Conservation (phyloP, 2,888 invertebrate genomes). For the Lasioglossum malachurum region DNA sequence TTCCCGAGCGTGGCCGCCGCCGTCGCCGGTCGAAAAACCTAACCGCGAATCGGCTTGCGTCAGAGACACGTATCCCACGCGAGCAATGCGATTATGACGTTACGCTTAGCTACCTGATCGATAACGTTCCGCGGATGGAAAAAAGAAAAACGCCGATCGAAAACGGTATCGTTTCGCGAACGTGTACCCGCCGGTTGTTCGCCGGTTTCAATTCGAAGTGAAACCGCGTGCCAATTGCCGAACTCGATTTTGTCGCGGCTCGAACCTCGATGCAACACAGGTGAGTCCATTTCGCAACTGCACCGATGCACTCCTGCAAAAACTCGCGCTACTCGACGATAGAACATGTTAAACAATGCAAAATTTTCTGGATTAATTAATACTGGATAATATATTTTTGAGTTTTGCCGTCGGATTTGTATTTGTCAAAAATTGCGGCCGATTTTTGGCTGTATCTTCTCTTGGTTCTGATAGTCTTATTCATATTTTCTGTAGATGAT, state of each 20-base stretch:
- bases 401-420: too few species aligned
- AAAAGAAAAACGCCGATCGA: slow-evolving; percentile 18
- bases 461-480: too few species aligned
- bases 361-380: neutral
- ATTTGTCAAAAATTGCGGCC: too few species aligned
- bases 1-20: slow-evolving; percentile 22
- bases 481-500: too few species aligned
- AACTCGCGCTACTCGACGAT: neutral
- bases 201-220: neutral
- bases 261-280: neutral
- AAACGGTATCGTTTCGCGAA: neutral
- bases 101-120: slow-evolving; percentile 34
- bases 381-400: too few species aligned
- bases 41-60: slow-evolving; percentile 52
- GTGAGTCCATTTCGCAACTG: neutral
- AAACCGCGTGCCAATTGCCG: neutral
- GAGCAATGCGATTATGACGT: slow-evolving; percentile 41
- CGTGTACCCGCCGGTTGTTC: neutral
- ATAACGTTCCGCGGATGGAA: slow-evolving; percentile 4
- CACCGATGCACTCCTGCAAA: neutral
- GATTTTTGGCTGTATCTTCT: too few species aligned
- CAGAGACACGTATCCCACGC: slow-evolving; percentile 49
- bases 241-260: neutral
- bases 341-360: neutral
- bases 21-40: slow-evolving; percentile 31